A percentile compares a stretch with the other conserved stretches of the same genome.
phyloP scores from a whole-genome alignment of 2,113 vertebrate genomes.

The cattle (Bos taurus) region ARS-UCD2.0 NC_037352.1:181501-182000 shows the following conservation, averaged over 20 bases:
- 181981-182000: not conserved
- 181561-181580: not conserved
- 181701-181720: not conserved
- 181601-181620: not conserved
- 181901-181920: not conserved
- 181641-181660: not conserved
- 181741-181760: not conserved
- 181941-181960: not conserved
- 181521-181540: not conserved
- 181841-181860: not conserved
- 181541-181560: not conserved
- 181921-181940: not conserved
- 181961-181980: not conserved
- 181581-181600: not conserved
- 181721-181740: not conserved
- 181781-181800: not conserved
- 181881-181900: not conserved
- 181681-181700: not conserved
- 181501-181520: not conserved
- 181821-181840: not conserved
- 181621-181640: not conserved
- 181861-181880: not conserved
- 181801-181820: not conserved
- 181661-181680: not conserved
- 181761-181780: not conserved